Evolutionary conservation across 2,113 vertebrate species (phyloP).

Genomic region (Mungos mungo): DNA sequence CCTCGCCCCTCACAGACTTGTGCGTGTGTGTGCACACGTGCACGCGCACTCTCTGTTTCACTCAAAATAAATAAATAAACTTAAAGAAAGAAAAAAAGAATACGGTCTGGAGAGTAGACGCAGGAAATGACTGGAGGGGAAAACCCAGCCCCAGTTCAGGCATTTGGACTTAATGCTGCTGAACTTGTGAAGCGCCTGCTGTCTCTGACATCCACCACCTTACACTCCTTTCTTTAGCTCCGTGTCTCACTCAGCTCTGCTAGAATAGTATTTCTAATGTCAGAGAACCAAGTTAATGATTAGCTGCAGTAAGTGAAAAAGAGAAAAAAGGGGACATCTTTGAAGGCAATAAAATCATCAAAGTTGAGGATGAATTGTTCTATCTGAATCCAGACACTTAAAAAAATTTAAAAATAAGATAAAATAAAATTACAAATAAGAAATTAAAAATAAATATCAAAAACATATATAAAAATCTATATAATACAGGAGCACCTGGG

Average conservation of each 20-base stretch:
- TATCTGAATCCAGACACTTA: neutral
- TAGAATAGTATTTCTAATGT: slow-evolving; percentile 35
- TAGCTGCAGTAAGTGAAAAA: neutral
- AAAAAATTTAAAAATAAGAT: no score
- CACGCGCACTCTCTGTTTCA: no score
- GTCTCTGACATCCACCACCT: neutral
- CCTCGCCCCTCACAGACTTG: no score
- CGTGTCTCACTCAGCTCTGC: neutral
- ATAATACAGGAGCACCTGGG: no score
- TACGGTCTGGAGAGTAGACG: neutral
- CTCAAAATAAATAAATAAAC: no score
- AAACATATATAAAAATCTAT: no score
- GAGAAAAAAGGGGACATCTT: slow-evolving; percentile 7
- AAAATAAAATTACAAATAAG: no score
- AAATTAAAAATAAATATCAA: no score
- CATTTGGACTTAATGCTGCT: neutral
- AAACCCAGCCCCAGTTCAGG: neutral
- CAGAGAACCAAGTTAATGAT: neutral
- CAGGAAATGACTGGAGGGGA: neutral
- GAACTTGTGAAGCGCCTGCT: neutral
- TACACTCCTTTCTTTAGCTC: neutral
- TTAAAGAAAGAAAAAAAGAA: neutral
- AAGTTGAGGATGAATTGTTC: neutral
- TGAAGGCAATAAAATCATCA: slow-evolving; percentile 10
- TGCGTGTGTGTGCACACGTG: no score